Percentiles rank a stretch among this genome's conserved stretches.
phyloP scores from a whole-genome alignment of 2,888 invertebrate species.

The Cantharis rustica region DNA sequence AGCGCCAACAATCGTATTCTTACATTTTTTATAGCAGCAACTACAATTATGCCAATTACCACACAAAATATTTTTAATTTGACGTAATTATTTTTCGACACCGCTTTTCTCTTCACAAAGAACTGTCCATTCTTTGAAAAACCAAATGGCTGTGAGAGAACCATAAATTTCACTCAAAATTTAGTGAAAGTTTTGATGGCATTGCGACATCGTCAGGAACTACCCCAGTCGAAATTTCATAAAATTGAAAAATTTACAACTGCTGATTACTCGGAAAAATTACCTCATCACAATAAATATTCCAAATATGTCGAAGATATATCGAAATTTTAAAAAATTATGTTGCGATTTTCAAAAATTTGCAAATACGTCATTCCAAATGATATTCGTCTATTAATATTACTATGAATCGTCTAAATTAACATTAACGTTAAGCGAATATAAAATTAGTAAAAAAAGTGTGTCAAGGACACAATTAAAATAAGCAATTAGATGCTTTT shows the following conservation, averaged over 20 bases:
- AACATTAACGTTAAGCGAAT: conserved; percentile 6
- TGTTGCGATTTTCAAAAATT: not conserved
- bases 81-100: not conserved
- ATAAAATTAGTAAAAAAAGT: conserved; percentile 17
- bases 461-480: conserved; percentile 21
- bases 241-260: no score
- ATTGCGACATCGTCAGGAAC: not conserved
- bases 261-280: not conserved
- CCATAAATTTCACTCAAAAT: not conserved
- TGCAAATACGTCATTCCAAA: not conserved
- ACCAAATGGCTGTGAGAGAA: not conserved
- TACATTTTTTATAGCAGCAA: not conserved
- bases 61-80: not conserved
- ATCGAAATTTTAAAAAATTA: no score
- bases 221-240: not conserved
- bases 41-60: not conserved
- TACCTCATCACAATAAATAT: not conserved
- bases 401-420: not conserved
- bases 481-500: conserved; percentile 14
- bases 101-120: not conserved
- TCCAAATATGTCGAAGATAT: no score
- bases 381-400: not conserved
- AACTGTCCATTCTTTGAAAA: not conserved
- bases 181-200: not conserved
- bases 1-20: not conserved